Conservation (phyloP, 2,113 vertebrate genomes). For the Sinosuthora webbiana region DNA sequence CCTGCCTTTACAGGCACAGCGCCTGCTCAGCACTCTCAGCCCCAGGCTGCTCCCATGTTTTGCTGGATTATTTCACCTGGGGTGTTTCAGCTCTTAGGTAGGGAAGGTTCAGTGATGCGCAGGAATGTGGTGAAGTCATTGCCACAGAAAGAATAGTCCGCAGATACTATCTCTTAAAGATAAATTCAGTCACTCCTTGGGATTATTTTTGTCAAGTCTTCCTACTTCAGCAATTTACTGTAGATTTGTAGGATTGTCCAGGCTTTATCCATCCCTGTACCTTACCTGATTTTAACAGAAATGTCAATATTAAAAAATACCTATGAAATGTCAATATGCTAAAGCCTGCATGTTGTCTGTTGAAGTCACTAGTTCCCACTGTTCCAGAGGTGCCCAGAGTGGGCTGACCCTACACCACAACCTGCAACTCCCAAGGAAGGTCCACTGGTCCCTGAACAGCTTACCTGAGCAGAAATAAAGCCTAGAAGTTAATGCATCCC, state of each 20-base stretch:
- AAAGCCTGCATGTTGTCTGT: not conserved
- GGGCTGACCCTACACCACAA: accelerated
- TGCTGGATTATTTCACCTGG: not conserved
- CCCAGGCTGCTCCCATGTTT: not conserved
- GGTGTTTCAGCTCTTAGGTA: not conserved
- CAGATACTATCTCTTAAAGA: not conserved
- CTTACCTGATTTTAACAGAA: not conserved
- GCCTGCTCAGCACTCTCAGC: not conserved
- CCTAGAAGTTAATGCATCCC: not conserved
- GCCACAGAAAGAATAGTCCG: not conserved
- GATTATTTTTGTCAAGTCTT: not conserved
- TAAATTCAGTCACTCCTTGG: not conserved
- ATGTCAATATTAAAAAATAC: not conserved
- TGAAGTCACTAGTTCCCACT: not conserved
- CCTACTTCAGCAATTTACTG: not conserved
- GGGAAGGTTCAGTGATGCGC: accelerated
- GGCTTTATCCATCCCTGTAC: not conserved
- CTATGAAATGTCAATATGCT: not conserved
- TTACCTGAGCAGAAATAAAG: not conserved
- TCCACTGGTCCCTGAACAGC: not conserved
- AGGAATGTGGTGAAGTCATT: not conserved
- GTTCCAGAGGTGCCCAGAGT: not conserved
- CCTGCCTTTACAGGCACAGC: not conserved
- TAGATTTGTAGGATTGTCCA: not conserved
- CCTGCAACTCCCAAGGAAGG: not conserved